Evolutionary conservation across 2,888 invertebrate species (phyloP), one percentile per base, ranked within the genome.

Genomic region (Caenorhabditis auriculariae): DNA sequence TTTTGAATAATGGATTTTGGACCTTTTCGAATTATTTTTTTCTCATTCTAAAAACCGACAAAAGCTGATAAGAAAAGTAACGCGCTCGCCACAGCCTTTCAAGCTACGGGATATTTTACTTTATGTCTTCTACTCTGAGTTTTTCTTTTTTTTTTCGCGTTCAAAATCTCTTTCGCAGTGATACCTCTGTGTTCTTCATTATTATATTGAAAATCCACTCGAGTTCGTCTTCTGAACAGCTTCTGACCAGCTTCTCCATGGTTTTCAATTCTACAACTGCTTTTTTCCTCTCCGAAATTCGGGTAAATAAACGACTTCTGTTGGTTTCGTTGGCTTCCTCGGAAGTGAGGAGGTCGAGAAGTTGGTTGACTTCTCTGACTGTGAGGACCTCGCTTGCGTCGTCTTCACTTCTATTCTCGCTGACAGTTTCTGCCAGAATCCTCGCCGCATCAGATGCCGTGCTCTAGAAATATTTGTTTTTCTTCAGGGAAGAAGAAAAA

Each of bases 391-490:
- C 57, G 1, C 17, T 19, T 17, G 48, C 54, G 27, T 55, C 55
- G n/a, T 37, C 41, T 27, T 63, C 58, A 24, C 54, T 49, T 48
- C 58, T 29, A 59, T 63, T 57, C 28, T 57, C 55, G 17, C 37
- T n/a, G n/a, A 63, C 43, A n/a, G 52, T 58, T 19, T 63, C 63
- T 5, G 63, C 63, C 19, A 63, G 27, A 24, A 50, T 53, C 2
- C 55, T 48, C 12, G 54, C 39, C 2, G 58, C 47, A 17, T n/a
- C 3, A 1, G 45, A 26, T 0, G 47, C 15, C 51, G 49, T n/a
- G 9, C n/a, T 32, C 35, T 32, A 32, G 35, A 32, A 32, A 12
- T 26, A 29, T 35, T 3, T 35, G 23, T 15, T 35, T 47, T 35
- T 47, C 6, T 12, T 2, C 9, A 42, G 28, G 3, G 23, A 32